Evolutionary conservation across 2,888 invertebrate species (phyloP), one percentile per base, ranked within the genome.

Genomic region (Idaea aversata): DNA sequence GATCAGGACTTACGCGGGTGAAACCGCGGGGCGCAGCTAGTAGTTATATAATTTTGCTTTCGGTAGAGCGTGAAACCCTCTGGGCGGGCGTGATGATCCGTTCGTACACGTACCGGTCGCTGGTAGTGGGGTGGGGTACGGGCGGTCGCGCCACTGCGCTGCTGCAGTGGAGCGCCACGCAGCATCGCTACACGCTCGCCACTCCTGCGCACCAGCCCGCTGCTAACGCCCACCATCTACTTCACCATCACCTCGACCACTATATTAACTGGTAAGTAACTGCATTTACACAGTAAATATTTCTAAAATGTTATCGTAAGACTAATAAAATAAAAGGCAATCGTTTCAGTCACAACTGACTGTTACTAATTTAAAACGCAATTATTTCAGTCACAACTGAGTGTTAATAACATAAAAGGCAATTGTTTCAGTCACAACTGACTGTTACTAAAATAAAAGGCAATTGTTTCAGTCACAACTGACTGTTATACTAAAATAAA

Each of bases 91-190:
- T 98, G 70, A 96, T 96, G 77, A 95, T 99, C 64, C 97, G 98
- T 74, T 97, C 98, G 0, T 99, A 97, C 88, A 98, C 96, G 78
- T 99, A 99, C 89, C 97, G 97, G 71, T 97, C 97, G 85, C 93
- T 99, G 65, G 95, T 98, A 62, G 84, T 99, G 63, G 96, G 97
- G 2, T 99, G 99, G 88, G 99, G 99, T 0, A 96, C 97, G 5
- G 96, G 95, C 73, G 95, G 96, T 82, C 96, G 96, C 66, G 97
- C 97, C 36, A 96, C 97, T 69, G 94, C 16, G 16, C 59, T 59
- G 25, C 59, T 98, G 72, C 95, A 95, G 77, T 98, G 98, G 97
- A 95, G 94, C 77, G 95, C 96, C 25, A 94, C 95, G 77, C 93
- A 95, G 36, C 96, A 95, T 80, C 95, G 96, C 10, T 98, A 98